Evolutionary conservation across 2,888 invertebrate genomes (phyloP), one percentile per base, ranked within the genome.

Genomic region (Drosophila eohydei): DNA sequence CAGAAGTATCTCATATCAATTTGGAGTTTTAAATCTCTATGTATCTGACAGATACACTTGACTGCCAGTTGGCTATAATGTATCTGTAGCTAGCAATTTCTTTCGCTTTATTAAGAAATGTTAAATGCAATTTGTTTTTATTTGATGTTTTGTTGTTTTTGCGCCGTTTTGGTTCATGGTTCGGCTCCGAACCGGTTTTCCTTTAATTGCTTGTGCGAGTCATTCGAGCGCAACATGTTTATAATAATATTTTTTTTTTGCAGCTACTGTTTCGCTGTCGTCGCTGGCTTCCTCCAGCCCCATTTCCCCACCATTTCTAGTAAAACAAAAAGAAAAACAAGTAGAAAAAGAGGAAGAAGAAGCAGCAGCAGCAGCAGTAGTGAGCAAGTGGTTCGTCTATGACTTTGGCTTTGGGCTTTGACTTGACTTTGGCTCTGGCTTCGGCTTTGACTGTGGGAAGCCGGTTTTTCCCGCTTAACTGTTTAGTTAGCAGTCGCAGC

Each of bases 401-500:
- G 51, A 36, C 65, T 40, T 30, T 65, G 51, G 44, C 65, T 40
- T 9, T 43, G 41, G 48, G 58, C 44, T 44, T 7, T 26, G 44
- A 5, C 44, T 46, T 16, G 48, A 5, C 73, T 67, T 52, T 50
- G 50, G 21, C 64, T 36, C n/a, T 62, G 51, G n/a, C 65, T 32
- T 30, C 30, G 41, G 3, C 65, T 38, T 21, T 36, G 43, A 50
- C 63, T 48, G 71, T 70, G 66, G 50, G 56, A 71, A 89, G 83
- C 83, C 89, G 89, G 83, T 83, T 83, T 77, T 56, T 28, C 75
- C 50, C 80, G 63, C 46, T 75, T 80, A 78, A 78, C 77, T 78
- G 77, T 80, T 40, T 54, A 36, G 52, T 11, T 71, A 40, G 73
- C 54, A 16, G 50, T 30, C 3, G 8, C 30, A 48, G 28, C 26